Evolutionary conservation across 2,113 vertebrate genomes (phyloP), one percentile per base, ranked within the genome.

Genomic region (Pachypanchax playfairii): DNA sequence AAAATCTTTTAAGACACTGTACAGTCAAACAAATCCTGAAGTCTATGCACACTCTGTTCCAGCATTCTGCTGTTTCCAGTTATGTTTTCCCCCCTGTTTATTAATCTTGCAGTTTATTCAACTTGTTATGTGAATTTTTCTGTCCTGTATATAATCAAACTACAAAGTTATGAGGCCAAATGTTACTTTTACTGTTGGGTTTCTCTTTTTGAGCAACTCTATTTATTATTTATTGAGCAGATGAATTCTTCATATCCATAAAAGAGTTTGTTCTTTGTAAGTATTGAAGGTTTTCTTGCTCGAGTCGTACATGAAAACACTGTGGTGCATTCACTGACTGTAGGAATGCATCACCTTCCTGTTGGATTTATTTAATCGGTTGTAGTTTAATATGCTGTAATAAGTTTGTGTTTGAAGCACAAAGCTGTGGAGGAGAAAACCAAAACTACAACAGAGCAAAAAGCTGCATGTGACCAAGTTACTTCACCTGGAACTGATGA

Each of bases 121-220:
- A 44, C 25, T 38, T 63, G 24, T 44, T 50, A 49, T 41, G 21
- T 49, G 26, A 46, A 54, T 11, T 72, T 26, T 22, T 63, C 39
- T 65, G 17, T 63, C 38, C 65, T 85, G 82, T 84, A 85, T 70
- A 86, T 82, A n/a, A n/a, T n/a, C n/a, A n/a, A n/a, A n/a, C n/a
- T n/a, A n/a, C n/a, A 83, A 48, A 42, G 66, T 24, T 31, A 33
- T 64, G 48, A 79, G 44, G 67, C 65, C 79, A 86, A 63, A 63
- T 52, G 13, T 66, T 53, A 52, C 8, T 72, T 57, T 41, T n/a
- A 29, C 24, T 41, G 36, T 25, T 57, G 13, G 63, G 35, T 60
- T 73, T 33, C 46, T 57, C 3, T 6, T 46, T 15, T 46, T 6
- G 22, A n/a, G n/a, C n/a, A n/a, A n/a, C n/a, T n/a, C 65, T 70